These are phyloP conservation scores for Zingel zingel DNA, from an alignment of 2,113 vertebrate species.

Conservation along the genomic window DNA sequence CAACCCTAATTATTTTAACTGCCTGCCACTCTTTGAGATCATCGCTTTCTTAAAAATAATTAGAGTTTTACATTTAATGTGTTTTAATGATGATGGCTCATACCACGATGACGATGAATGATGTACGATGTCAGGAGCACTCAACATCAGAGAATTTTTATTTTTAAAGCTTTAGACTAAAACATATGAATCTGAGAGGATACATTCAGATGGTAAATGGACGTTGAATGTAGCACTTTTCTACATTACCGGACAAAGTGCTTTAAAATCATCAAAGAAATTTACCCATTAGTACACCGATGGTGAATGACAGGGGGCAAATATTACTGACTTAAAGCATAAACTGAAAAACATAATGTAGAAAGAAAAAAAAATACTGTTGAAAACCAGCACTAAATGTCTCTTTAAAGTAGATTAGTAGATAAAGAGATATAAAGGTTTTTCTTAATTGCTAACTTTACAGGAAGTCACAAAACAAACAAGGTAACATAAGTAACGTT, in stretches of 20 bases:
- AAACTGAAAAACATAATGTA: not conserved
- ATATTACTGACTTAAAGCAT: not conserved
- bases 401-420: not conserved
- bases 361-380: not conserved
- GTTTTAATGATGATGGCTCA: conserved; percentile 44
- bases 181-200: conserved; percentile 11
- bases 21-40: conserved; percentile 72
- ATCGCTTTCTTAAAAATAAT: conserved; percentile 68
- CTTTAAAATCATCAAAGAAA: no score
- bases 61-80: conserved; percentile 55
- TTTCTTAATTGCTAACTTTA: conserved; percentile 7
- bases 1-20: conserved; percentile 76
- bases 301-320: not conserved
- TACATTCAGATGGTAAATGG: not conserved
- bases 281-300: no score
- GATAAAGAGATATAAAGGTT: not conserved
- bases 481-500: not conserved
- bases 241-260: no score
- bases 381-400: not conserved
- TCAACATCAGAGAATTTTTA: conserved; percentile 33
- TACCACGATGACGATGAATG: conserved; percentile 42
- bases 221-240: no score
- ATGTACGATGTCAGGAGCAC: conserved; percentile 28
- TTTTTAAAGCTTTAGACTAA: conserved; percentile 18
- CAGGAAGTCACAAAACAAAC: not conserved